These are phyloP conservation scores for Circaetus cinerascens DNA, from an alignment of 2,113 vertebrate species.

Conservation along the genomic window DNA sequence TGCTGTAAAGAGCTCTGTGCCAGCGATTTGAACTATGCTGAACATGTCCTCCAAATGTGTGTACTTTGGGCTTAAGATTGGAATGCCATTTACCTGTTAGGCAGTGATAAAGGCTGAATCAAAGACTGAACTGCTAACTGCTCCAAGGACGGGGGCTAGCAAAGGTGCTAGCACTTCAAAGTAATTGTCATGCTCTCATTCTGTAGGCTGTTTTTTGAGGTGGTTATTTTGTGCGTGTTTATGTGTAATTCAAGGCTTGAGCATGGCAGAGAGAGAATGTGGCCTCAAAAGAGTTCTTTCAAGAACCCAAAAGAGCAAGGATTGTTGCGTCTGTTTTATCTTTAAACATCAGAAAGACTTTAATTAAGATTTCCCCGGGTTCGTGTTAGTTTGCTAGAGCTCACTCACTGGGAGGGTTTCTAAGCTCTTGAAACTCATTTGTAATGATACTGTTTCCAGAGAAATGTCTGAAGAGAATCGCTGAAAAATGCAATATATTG, in stretches of 20 bases:
- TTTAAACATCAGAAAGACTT: conserved; percentile 66
- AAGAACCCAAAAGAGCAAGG: conserved; percentile 48
- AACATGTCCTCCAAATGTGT: background rate
- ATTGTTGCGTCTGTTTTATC: conserved; percentile 57
- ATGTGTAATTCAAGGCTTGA: conserved; percentile 51
- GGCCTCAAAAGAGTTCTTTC: conserved; percentile 44
- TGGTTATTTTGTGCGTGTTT: conserved; percentile 42
- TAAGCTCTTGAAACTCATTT: conserved; percentile 61
- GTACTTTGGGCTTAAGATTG: conserved; percentile 1
- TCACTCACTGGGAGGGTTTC: conserved; percentile 37
- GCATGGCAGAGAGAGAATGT: conserved; percentile 5
- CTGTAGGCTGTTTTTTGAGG: conserved; percentile 32
- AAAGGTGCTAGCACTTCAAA: conserved; percentile 28
- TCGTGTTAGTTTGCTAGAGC: conserved; percentile 30
- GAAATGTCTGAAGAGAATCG: conserved; percentile 29
- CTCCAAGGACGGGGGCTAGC: conserved; percentile 41
- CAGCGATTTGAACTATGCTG: background rate
- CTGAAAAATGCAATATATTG: conserved; percentile 38
- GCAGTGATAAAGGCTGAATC: conserved; percentile 22
- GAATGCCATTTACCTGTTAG: conserved; percentile 32
- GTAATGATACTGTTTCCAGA: conserved; percentile 67
- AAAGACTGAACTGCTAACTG: conserved; percentile 41
- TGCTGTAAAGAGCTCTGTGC: background rate
- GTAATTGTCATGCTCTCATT: conserved; percentile 19
- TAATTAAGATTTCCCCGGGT: conserved; percentile 64